phyloP scores from a whole-genome alignment of 1,140 invertebrate species.

The Conus betulinus region DNA sequence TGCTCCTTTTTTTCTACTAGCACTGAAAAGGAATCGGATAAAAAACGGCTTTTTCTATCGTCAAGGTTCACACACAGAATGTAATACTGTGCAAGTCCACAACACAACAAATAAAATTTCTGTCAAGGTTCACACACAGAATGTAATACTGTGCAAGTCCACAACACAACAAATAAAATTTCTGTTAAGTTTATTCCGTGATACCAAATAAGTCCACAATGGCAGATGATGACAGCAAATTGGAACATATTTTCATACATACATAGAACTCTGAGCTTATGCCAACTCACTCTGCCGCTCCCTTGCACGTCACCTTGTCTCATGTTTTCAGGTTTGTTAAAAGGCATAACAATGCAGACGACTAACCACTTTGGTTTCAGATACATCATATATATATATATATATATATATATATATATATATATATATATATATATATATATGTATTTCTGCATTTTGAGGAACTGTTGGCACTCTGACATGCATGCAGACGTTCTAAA shows the following conservation, averaged over 20 bases:
- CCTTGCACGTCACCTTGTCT: background rate
- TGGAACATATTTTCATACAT: background rate
- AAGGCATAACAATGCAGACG: background rate
- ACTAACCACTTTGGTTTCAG: background rate
- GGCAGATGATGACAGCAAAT: background rate
- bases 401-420: background rate
- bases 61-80: too few species aligned
- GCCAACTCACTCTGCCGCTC: too few species aligned
- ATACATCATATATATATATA: background rate
- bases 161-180: background rate
- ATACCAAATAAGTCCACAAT: constrained; percentile 4
- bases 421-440: background rate
- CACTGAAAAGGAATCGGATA: too few species aligned
- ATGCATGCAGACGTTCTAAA: too few species aligned
- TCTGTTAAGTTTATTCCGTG: background rate
- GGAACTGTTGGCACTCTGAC: too few species aligned
- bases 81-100: too few species aligned
- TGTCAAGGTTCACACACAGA: too few species aligned
- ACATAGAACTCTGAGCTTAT: background rate
- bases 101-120: background rate
- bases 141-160: too few species aligned
- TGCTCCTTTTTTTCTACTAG: too few species aligned
- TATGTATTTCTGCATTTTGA: too few species aligned
- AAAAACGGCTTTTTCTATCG: too few species aligned
- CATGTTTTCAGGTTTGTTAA: too few species aligned